Percentiles rank a stretch among this genome's conserved stretches.
Conservation (phyloP, 2,888 invertebrate species). For the Drosophila heteroneura region DNA sequence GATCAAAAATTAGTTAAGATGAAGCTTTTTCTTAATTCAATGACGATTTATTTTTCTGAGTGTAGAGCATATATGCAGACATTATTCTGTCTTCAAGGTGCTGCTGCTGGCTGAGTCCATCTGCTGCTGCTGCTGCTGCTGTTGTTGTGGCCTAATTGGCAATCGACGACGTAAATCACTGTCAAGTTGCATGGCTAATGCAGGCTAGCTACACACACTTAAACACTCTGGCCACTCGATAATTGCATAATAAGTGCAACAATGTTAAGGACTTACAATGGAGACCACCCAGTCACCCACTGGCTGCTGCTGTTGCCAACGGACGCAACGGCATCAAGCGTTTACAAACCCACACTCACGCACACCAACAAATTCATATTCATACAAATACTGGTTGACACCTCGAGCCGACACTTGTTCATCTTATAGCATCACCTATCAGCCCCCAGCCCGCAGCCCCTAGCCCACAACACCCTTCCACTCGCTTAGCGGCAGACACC, state of each 20-base stretch:
- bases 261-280: conserved; percentile 63
- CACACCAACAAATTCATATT: conserved; percentile 38
- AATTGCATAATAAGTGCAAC: conserved; percentile 82
- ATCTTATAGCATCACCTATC: conserved; percentile 4
- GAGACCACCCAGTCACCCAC: neutral
- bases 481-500: neutral
- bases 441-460: neutral
- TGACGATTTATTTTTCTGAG: neutral
- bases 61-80: conserved; percentile 21
- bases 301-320: neutral
- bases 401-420: conserved; percentile 56
- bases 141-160: conserved; percentile 70
- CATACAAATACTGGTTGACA: conserved; percentile 71
- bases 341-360: conserved; percentile 41
- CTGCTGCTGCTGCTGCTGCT: conserved; percentile 18
- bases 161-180: conserved; percentile 81
- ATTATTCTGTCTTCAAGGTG: conserved; percentile 69
- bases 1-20: neutral
- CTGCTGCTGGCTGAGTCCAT: conserved; percentile 14
- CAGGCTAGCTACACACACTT: conserved; percentile 34
- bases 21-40: neutral
- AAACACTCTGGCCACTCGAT: conserved; percentile 71
- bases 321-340: neutral
- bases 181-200: conserved; percentile 58
- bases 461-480: neutral